Evolutionary conservation across 2,888 invertebrate genomes (phyloP), one percentile per base, ranked within the genome.

Genomic region (Desoria tigrina): DNA sequence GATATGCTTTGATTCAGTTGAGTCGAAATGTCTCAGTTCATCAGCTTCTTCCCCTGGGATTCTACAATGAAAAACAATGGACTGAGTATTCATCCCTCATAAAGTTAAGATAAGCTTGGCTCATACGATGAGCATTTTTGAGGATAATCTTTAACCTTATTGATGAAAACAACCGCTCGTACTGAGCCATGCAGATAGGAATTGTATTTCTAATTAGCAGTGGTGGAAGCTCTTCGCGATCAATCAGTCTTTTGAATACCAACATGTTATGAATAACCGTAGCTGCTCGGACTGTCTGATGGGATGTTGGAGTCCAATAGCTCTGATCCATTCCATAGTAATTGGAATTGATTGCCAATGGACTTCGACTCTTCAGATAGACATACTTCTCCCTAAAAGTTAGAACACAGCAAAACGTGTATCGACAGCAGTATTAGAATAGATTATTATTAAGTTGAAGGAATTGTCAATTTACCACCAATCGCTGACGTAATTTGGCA

Each of bases 161-260:
- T 3, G 82, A 81, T n/a, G 81, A 81, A 74, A 82, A 82, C 11
- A 81, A 74, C 27, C 79, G 74, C 65, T 81, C 81, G 76, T 83
- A 83, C 74, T 82, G 82, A 1, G 79, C 79, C 83, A 83, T 83
- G 75, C 83, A 83, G 49, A 82, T 77, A 1, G 83, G 83, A 62
- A 83, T 80, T 9, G 82, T 82, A 65, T 80, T 79, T 23, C 82
- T 75, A 45, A 83, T 78, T 26, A 81, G 76, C 14, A 83, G 75
- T 1, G 83, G 82, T n/a, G 79, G 79, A 26, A 83, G 75, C 71
- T 81, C 78, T 75, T 83, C 82, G n/a, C 81, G 74, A 71, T 82
- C 81, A 56, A 82, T 78, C 60, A 78, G 76, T 66, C 81, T 78
- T 61, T 81, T 81, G 55, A 82, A 80, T 37, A 75, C 69, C 63